Evolutionary conservation across 2,797 vertebrate genomes (phyloP).

Genomic region (Cyclura pinguis): DNA sequence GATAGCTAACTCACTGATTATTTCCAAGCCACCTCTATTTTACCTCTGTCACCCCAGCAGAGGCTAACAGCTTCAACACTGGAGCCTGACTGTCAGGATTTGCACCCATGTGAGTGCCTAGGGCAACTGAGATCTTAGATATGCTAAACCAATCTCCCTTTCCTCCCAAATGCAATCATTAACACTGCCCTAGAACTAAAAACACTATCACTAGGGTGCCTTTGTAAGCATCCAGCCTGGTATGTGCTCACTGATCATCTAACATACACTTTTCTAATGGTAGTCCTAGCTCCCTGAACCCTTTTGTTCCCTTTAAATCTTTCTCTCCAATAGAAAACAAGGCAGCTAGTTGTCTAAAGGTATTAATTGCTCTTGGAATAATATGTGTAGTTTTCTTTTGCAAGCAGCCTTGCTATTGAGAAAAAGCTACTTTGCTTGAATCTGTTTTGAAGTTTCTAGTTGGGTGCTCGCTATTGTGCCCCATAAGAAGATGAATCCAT

Average conservation of each 20-base stretch:
- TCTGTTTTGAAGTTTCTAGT: not conserved
- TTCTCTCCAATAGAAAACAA: not conserved
- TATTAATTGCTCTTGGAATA: not conserved
- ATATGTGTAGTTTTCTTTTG: not conserved
- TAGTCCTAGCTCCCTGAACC: not conserved
- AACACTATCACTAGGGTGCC: not conserved
- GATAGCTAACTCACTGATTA: too few species aligned
- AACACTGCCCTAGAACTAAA: not conserved
- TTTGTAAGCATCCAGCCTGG: not conserved
- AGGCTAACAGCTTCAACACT: not conserved
- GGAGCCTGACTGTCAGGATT: too few species aligned
- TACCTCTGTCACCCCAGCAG: too few species aligned
- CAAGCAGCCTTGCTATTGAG: not conserved
- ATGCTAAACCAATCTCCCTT: not conserved
- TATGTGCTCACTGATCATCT: not conserved
- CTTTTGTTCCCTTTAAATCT: not conserved
- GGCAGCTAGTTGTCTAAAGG: not conserved
- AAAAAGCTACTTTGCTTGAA: not conserved
- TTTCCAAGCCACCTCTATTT: too few species aligned
- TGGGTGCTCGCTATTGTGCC: not conserved
- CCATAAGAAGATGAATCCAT: not conserved
- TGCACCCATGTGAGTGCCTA: not conserved
- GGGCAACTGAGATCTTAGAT: not conserved
- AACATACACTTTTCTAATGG: not conserved
- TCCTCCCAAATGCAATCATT: not conserved